Evolutionary conservation across 1,140 invertebrate genomes (phyloP), one percentile per base, ranked within the genome.

Genomic region (Plectus sambesii): DNA sequence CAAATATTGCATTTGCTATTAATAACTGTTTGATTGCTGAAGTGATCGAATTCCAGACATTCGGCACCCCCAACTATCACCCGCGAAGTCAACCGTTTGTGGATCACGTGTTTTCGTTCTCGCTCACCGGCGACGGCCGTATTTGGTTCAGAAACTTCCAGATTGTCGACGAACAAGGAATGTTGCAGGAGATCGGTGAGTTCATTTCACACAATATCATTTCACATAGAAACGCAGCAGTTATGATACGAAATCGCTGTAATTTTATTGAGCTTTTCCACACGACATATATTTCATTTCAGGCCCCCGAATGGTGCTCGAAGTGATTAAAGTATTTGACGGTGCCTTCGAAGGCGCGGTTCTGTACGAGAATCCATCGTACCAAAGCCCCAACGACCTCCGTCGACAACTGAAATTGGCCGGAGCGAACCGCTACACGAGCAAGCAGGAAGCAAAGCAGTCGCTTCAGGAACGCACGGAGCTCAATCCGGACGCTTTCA

Each of bases 131-230:
- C 15, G 92, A 98, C 67, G 84, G 90, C 51, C 79, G 86, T 55
- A 89, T 99, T 66, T 98, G 92, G 90, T 96, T 97, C 64, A 77
- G 94, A 54, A 97, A 99, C 75, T 99, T 84, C 70, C 92, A 99
- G 74, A 94, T 99, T 61, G 74, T 96, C 19, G 87, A 87, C 41
- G 88, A 96, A 75, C 86, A 89, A 74, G 87, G 86, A 53, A 86
- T 84, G 38, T 74, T 98, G 26, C 82, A 85, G 27, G 94, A 99
- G 81, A 88, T 98, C 63, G 93, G 80, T 76, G 62, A 55, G 49
- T 44, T 44, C 40, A 51, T 40, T 24, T 24, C 12, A 61, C 42
- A 8, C 42, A 41, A 33, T 26, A 49, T 52, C 17, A 40, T 40
- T 40, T 40, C 17, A 8, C 26, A 37, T 44, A 29, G 12, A 8